A percentile compares a stretch with the other conserved stretches of the same genome.
Evolutionary conservation across 2,888 invertebrate genomes (phyloP).

Genomic region (Nowickia ferox): DNA sequence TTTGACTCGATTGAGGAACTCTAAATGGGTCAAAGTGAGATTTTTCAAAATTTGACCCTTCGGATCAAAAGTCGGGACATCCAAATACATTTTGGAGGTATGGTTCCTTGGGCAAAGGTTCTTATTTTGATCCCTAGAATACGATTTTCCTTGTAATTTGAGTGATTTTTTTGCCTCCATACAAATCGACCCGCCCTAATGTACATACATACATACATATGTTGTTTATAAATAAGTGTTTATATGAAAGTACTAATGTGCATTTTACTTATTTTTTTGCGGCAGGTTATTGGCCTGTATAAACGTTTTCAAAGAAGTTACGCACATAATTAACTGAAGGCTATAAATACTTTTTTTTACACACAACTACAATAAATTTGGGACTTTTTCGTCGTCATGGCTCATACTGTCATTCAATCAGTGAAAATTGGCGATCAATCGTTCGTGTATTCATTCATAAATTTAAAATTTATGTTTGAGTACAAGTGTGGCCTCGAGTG

Average conservation of each 20-base stretch:
- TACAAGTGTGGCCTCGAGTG: neutral
- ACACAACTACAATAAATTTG: conserved; percentile 70
- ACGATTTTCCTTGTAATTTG: too few relatives aligned
- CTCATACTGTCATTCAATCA: conserved; percentile 29
- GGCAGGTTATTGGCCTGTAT: conserved; percentile 80
- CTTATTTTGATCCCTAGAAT: too few relatives aligned
- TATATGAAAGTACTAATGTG: conserved; percentile 35
- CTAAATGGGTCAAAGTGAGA: too few relatives aligned
- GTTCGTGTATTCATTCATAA: conserved; percentile 42
- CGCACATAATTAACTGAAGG: conserved; percentile 34
- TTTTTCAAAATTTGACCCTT: too few relatives aligned
- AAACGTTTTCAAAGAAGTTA: conserved; percentile 52
- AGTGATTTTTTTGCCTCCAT: too few relatives aligned
- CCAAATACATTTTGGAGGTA: too few relatives aligned
- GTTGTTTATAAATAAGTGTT: neutral
- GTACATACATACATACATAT: neutral
- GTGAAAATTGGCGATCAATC: conserved; percentile 5
- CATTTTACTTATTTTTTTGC: conserved; percentile 72
- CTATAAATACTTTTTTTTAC: conserved; percentile 65
- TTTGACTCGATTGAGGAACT: too few relatives aligned
- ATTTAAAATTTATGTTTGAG: conserved; percentile 19
- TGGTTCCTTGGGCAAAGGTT: too few relatives aligned
- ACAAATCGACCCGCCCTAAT: too few relatives aligned
- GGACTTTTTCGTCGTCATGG: conserved; percentile 28
- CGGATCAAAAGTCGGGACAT: too few relatives aligned